phyloP scores from a whole-genome alignment of 2,888 invertebrate genomes.

The Patella pellucida region DNA sequence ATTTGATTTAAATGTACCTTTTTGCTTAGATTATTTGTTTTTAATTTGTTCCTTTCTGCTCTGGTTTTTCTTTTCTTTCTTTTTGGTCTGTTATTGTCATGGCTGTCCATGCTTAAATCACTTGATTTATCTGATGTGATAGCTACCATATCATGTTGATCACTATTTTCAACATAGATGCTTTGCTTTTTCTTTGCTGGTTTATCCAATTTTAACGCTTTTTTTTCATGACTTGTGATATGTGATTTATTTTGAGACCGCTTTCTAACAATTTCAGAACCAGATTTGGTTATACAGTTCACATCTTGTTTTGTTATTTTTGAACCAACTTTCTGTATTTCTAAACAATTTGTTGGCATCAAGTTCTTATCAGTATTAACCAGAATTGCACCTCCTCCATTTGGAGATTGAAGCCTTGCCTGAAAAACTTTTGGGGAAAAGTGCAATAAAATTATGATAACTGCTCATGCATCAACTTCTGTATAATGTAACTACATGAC shows the following conservation, averaged over 20 bases:
- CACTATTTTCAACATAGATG: no score
- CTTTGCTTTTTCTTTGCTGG: no score
- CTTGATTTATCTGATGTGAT: no score
- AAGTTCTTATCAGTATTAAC: constrained; percentile 14
- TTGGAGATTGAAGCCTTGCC: constrained; percentile 36
- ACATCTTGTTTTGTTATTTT: no score
- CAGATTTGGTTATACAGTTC: no score
- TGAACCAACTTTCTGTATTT: no score
- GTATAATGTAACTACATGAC: constrained; percentile 35
- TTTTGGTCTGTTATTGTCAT: constrained; percentile 8
- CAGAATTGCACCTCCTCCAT: constrained; percentile 43
- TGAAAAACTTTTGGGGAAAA: constrained; percentile 40
- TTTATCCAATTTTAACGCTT: no score
- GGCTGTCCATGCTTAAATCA: background rate
- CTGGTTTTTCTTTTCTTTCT: constrained; percentile 26
- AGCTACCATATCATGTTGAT: no score
- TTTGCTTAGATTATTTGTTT: background rate
- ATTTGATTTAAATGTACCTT: no score
- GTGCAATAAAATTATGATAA: background rate
- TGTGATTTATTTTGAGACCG: background rate
- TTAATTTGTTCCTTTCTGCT: constrained; percentile 27
- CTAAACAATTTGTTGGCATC: no score
- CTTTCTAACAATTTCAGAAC: background rate
- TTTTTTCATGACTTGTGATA: no score
- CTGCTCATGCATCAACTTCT: constrained; percentile 34